Percentiles rank a stretch among this genome's conserved stretches.
phyloP scores from a whole-genome alignment of 2,797 vertebrate genomes.

The Labroides dimidiatus region DNA sequence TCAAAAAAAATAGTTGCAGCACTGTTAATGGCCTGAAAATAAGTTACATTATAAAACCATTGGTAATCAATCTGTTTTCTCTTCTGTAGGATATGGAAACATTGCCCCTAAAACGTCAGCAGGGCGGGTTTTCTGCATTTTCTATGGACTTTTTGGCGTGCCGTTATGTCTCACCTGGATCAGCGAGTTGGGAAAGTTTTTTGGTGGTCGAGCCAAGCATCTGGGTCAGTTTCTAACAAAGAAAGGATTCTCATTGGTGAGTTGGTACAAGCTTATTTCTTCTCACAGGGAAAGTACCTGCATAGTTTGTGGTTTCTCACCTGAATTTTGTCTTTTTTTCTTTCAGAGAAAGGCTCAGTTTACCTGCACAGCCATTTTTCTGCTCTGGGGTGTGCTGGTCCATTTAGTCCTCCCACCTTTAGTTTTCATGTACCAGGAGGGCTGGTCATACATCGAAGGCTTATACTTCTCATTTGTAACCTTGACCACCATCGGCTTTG shows the following conservation, averaged over 20 bases:
- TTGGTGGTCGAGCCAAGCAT: constrained; percentile 96
- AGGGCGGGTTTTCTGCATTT: constrained; percentile 96
- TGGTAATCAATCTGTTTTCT: neutral
- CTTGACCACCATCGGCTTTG: constrained; percentile 97
- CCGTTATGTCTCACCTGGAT: constrained; percentile 98
- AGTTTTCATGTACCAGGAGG: constrained; percentile 96
- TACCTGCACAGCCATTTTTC: constrained; percentile 95
- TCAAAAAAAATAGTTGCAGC: too few relatives aligned
- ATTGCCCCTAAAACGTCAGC: constrained; percentile 94
- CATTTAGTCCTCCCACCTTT: constrained; percentile 96
- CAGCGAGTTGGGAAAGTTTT: constrained; percentile 98
- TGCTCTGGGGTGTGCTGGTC: constrained; percentile 94
- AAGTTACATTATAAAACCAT: too few relatives aligned
- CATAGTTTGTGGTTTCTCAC: constrained; percentile 4
- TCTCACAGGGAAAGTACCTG: neutral
- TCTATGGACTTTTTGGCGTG: constrained; percentile 98
- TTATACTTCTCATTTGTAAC: constrained; percentile 99
- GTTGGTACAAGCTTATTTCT: constrained; percentile 6
- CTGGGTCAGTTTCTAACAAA: constrained; percentile 94
- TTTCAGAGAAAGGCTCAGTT: constrained; percentile 96
- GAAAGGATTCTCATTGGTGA: constrained; percentile 94
- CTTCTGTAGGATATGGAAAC: constrained; percentile 91
- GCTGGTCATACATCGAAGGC: constrained; percentile 95
- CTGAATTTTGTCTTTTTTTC: constrained; percentile 2
- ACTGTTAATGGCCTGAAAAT: too few relatives aligned